Base-by-base conservation (phyloP, 1,140 invertebrate species). In the Sarcophaga peregrina region DNA sequence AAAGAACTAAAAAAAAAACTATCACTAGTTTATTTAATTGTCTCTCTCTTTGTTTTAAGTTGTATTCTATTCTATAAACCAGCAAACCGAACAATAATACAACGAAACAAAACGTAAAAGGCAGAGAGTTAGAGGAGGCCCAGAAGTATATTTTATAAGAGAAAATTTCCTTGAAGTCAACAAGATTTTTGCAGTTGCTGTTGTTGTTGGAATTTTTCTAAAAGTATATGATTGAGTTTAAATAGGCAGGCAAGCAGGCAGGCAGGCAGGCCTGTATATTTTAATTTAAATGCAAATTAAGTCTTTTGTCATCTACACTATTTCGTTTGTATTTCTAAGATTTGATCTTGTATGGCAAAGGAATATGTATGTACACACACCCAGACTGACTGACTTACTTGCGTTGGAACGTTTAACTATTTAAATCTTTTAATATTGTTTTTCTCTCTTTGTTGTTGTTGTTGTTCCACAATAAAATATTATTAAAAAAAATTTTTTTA, bases 201-300 rank as follows among this genome's bases (percentile, higher is more conserved):
- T 17, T 20, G 8, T 48, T 50, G 8, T 37, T 58, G 46, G 25
- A 48, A 58, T 37, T 25, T 54, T 11, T 75, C 73, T 68, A 68
- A 17, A 68, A 68, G 62, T 68, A 68, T 68, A 68, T 68, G 62
- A 68, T 68, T 68, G 62, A 62, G 45, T 46, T 72, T 82, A 62
- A 62, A n/a, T 37, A 62, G 58, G 54, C 48, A 58, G 13, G 3
- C 10, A n/a, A n/a, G n/a, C n/a, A n/a, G n/a, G n/a, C n/a, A n/a
- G n/a, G n/a, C n/a, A n/a, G n/a, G n/a, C n/a, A n/a, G 25, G 25
- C 25, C 13, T 54, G 10, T 72, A 48, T 47, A 47, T 89, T 89
- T 89, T 89, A 89, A 89, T 89, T 89, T 89, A 89, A 88, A 89
- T 89, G 88, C 88, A 89, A 89, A 89, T 89, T 88, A 87, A 89